phyloP scores from a whole-genome alignment of 2,113 vertebrate species.

The Gorsachius goisagi region DNA sequence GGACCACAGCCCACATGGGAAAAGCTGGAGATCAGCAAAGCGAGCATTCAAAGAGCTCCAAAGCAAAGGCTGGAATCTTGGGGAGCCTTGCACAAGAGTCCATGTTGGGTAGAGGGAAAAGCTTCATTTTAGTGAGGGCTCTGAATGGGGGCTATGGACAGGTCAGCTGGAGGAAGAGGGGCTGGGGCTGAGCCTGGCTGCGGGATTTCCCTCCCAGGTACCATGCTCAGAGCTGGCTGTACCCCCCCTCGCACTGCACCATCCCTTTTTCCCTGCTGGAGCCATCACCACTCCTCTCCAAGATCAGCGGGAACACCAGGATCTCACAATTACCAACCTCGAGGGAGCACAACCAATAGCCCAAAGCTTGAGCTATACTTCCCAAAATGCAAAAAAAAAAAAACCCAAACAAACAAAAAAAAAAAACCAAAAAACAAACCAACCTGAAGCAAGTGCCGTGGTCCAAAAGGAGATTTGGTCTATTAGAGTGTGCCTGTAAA shows the following conservation, averaged over 20 bases:
- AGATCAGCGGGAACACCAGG: background rate
- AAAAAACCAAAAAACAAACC: too few relatives aligned
- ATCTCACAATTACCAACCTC: fast-evolving
- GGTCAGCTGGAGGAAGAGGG: background rate
- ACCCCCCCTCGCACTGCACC: fast-evolving
- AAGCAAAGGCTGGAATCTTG: background rate
- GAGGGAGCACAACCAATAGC: fast-evolving
- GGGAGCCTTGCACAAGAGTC: background rate
- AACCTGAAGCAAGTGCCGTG: fast-evolving
- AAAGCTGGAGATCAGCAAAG: background rate
- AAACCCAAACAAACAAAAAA: too few relatives aligned
- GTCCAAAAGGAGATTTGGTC: background rate
- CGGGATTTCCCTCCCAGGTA: background rate
- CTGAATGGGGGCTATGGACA: fast-evolving
- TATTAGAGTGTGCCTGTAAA: background rate
- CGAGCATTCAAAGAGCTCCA: fast-evolving
- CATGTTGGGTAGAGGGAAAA: fast-evolving
- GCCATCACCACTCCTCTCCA: background rate
- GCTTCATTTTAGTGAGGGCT: background rate
- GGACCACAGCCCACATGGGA: background rate
- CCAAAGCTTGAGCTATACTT: background rate
- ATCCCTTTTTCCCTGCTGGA: fast-evolving
- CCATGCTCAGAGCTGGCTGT: background rate
- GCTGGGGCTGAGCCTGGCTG: background rate
- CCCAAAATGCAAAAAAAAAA: background rate